Conservation (phyloP, 2,797 vertebrate genomes). For the Ptychobarbus kaznakovi region DNA sequence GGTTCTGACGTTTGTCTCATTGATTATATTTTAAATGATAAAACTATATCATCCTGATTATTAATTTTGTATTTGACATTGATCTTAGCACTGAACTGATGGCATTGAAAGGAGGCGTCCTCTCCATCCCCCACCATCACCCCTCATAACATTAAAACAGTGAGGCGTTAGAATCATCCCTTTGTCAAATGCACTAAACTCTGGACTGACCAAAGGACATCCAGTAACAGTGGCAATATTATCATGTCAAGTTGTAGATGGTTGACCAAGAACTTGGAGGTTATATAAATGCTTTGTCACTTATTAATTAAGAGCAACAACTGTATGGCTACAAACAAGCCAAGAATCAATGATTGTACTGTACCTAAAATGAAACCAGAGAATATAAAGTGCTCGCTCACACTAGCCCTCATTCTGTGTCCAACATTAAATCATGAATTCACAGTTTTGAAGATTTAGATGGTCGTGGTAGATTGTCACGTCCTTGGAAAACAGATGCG, state of each 20-base stretch:
- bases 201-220: neutral
- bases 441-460: slow-evolving; percentile 42
- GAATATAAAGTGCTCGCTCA: neutral
- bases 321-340: neutral
- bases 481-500: slow-evolving; percentile 43
- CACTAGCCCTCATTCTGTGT: slow-evolving; percentile 7
- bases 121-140: neutral
- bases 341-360: neutral
- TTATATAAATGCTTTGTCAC: slow-evolving; percentile 1
- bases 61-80: neutral
- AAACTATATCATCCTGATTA: neutral
- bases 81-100: neutral
- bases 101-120: neutral
- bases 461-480: slow-evolving; percentile 42
- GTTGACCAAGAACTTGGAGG: neutral
- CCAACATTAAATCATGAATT: slow-evolving; percentile 37
- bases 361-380: neutral
- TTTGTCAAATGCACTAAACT: slow-evolving; percentile 1
- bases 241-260: neutral
- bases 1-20: neutral
- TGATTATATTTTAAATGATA: neutral
- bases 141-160: slow-evolving; percentile 11
- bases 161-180: neutral
- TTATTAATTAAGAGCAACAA: neutral
- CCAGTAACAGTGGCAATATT: neutral